Conservation (phyloP, 2,797 vertebrate species). For the Mormyrops boulengeri region DNA sequence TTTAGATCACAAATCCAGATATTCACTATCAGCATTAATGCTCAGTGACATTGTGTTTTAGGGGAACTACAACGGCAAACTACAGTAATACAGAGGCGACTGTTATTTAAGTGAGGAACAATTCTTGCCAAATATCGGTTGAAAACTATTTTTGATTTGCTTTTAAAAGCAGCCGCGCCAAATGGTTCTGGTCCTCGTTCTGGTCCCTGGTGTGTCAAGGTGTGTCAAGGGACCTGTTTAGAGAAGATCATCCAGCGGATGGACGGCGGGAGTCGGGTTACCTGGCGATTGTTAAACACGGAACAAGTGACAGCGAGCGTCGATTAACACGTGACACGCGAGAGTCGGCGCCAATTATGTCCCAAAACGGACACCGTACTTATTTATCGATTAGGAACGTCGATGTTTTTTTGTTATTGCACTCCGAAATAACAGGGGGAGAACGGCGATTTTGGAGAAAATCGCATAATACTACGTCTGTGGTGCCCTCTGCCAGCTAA, state of each 20-base stretch:
- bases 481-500: neutral
- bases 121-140: neutral
- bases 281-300: neutral
- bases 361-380: constrained; percentile 2
- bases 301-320: neutral
- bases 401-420: neutral
- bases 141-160: neutral
- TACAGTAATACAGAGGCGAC: neutral
- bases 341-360: neutral
- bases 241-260: neutral
- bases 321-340: neutral
- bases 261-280: neutral
- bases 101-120: neutral
- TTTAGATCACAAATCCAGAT: neutral
- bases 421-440: neutral
- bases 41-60: neutral
- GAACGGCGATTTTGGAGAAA: neutral
- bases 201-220: neutral
- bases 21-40: neutral
- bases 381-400: neutral
- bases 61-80: neutral
- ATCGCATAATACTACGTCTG: neutral
- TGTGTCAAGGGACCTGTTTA: neutral
- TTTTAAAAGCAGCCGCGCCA: neutral
- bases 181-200: neutral